Conservation (phyloP, 2,113 vertebrate genomes). For the Clinocottus analis region DNA sequence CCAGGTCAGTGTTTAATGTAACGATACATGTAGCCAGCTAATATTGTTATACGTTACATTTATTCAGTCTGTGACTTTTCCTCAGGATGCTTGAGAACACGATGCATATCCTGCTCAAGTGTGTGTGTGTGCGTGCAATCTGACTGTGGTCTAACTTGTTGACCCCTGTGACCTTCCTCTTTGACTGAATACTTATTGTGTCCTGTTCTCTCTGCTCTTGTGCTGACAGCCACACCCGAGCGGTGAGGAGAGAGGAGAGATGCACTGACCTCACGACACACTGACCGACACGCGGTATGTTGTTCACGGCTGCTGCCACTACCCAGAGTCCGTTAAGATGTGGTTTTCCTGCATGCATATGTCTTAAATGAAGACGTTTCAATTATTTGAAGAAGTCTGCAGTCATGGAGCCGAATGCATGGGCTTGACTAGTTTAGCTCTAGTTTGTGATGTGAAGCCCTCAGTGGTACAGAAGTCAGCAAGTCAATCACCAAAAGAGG, state of each 20-base stretch:
- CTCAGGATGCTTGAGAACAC: background rate
- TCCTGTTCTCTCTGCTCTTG: background rate
- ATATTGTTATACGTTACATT: background rate
- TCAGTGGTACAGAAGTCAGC: background rate
- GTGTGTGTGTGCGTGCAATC: background rate
- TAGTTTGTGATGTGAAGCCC: background rate
- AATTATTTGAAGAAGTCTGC: too few species aligned
- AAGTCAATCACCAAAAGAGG: background rate
- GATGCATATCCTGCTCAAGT: too few species aligned
- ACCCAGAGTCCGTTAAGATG: background rate
- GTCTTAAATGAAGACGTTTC: too few species aligned
- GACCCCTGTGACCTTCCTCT: background rate
- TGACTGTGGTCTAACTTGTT: background rate
- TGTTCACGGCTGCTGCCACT: background rate
- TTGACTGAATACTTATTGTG: background rate
- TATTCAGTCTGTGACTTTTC: too few species aligned
- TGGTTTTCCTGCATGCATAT: background rate
- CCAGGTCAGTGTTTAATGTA: background rate
- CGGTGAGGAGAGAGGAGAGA: background rate
- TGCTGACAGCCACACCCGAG: background rate
- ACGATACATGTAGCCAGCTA: background rate
- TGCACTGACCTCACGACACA: background rate
- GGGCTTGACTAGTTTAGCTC: background rate
- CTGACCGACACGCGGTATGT: constrained; percentile 9
- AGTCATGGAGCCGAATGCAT: background rate